Percentiles rank a stretch among this genome's conserved stretches.
phyloP scores from a whole-genome alignment of 2,797 vertebrate genomes.

The Odontamblyopus rebecca region DNA sequence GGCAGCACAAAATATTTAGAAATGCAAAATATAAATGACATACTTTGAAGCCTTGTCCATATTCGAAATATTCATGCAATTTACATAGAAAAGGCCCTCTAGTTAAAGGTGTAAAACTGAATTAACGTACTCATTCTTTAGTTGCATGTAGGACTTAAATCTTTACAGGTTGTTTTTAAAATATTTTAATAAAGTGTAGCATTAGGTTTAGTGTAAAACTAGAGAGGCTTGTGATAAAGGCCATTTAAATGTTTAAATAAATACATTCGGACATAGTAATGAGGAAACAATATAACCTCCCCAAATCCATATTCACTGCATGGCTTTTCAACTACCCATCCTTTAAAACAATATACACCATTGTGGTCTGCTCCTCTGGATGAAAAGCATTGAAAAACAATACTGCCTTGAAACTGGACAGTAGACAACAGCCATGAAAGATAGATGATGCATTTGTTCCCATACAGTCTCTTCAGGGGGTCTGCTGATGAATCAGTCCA shows the following conservation, averaged over 20 bases:
- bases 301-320: slow-evolving; percentile 32
- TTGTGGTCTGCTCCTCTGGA: slow-evolving; percentile 23
- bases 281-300: slow-evolving; percentile 24
- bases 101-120: slow-evolving; percentile 32
- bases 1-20: background rate
- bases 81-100: slow-evolving; percentile 43
- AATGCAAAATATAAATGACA: background rate
- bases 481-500: slow-evolving; percentile 60
- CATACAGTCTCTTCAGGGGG: slow-evolving; percentile 52
- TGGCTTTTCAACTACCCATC: slow-evolving; percentile 22
- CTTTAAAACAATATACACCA: slow-evolving; percentile 6
- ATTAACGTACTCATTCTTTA: background rate
- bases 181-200: slow-evolving; percentile 17
- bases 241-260: slow-evolving; percentile 50
- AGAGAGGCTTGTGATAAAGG: slow-evolving; percentile 21
- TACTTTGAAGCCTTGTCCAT: background rate
- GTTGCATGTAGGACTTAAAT: background rate
- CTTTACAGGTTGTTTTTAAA: background rate
- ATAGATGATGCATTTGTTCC: slow-evolving; percentile 32
- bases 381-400: slow-evolving; percentile 28
- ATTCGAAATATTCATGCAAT: slow-evolving; percentile 36
- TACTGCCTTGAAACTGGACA: slow-evolving; percentile 25
- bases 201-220: slow-evolving; percentile 38
- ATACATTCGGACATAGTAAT: slow-evolving; percentile 45
- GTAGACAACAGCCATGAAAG: slow-evolving; percentile 22